Conservation (phyloP, 35 echinoderm and acorn worm species). For the Amphiura filiformis region DNA sequence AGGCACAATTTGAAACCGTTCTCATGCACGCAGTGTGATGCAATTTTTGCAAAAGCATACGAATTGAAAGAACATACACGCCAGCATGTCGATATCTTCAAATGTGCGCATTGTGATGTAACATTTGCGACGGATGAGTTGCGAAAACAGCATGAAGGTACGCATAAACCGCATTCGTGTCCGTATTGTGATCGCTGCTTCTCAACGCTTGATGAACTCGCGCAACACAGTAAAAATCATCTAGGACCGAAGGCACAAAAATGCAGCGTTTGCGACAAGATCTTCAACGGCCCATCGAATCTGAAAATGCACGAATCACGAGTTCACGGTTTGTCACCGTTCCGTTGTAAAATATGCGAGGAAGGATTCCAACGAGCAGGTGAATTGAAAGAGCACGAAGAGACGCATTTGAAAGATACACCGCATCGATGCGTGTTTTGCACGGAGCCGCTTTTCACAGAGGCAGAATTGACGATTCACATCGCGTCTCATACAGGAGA, state of each 20-base stretch:
- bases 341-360: conserved; percentile 10
- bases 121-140: background rate
- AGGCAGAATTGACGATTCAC: background rate
- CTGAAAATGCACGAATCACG: background rate
- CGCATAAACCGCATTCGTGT: background rate
- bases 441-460: background rate
- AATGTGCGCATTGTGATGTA: background rate
- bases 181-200: background rate
- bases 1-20: background rate
- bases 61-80: background rate
- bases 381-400: conserved; percentile 13
- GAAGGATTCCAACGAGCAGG: background rate
- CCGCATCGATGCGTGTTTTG: background rate
- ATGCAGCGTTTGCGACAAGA: conserved; percentile 3
- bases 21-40: background rate
- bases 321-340: background rate
- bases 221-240: background rate
- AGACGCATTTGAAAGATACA: background rate
- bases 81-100: background rate
- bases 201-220: background rate
- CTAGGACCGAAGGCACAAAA: background rate
- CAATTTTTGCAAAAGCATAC: background rate
- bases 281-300: background rate
- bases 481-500: background rate
- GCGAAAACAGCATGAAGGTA: background rate